Conservation (phyloP, 2,888 invertebrate genomes). For the Dioctria linearis region DNA sequence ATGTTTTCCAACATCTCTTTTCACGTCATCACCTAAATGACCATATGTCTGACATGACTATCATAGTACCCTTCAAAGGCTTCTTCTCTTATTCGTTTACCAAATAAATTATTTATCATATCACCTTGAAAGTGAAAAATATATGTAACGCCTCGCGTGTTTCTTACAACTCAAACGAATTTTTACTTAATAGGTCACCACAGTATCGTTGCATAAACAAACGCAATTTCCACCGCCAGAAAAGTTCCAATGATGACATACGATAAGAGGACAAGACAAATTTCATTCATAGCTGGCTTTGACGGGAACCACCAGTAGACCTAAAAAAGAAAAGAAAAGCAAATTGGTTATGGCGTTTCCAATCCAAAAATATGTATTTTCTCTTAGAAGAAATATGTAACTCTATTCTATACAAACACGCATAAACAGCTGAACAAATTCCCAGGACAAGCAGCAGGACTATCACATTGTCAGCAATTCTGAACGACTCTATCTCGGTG, state of each 20-base stretch:
- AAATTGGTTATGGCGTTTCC: neutral
- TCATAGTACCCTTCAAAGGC: no score
- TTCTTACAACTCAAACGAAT: neutral
- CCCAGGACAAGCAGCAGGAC: constrained; percentile 70
- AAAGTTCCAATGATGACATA: constrained; percentile 87
- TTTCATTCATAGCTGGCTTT: constrained; percentile 89
- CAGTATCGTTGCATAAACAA: constrained; percentile 72
- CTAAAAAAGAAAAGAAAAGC: constrained; percentile 65
- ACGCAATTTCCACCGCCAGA: constrained; percentile 78
- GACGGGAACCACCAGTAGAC: constrained; percentile 82
- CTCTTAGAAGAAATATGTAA: neutral
- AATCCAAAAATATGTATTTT: neutral
- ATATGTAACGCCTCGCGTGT: no score
- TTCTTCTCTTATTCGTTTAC: no score
- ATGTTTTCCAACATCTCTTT: no score
- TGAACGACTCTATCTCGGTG: constrained; percentile 62
- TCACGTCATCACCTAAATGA: no score
- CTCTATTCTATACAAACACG: constrained; percentile 72
- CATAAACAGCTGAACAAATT: constrained; percentile 73
- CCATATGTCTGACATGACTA: no score
- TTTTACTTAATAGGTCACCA: constrained; percentile 64
- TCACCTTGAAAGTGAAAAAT: neutral
- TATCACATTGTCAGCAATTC: constrained; percentile 68
- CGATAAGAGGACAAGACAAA: constrained; percentile 87
- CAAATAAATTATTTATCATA: neutral